A percentile compares a stretch with the other conserved stretches of the same genome.
These are phyloP conservation scores for Centropristis striata DNA, from an alignment of 2,113 vertebrate genomes.

Conservation along the genomic window DNA sequence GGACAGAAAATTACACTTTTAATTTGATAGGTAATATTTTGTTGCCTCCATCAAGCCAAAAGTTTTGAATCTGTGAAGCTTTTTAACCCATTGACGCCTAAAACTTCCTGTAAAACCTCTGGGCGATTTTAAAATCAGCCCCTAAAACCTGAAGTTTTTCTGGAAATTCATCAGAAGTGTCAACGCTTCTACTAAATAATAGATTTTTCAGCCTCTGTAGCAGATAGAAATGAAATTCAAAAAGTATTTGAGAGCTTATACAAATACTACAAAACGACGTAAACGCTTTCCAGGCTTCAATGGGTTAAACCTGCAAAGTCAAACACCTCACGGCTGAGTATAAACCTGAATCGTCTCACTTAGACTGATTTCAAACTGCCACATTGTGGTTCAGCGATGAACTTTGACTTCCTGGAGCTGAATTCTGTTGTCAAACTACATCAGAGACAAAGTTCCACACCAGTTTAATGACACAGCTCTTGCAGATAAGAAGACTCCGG, in stretches of 20 bases:
- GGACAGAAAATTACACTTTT: background rate
- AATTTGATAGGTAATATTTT: background rate
- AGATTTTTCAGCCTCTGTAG: too few species aligned
- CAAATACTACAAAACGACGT: too few species aligned
- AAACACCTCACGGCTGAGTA: background rate
- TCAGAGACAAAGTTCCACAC: background rate
- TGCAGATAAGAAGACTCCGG: slow-evolving; percentile 6
- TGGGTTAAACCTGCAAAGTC: too few species aligned
- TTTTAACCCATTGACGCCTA: background rate
- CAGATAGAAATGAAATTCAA: too few species aligned
- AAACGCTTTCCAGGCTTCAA: too few species aligned
- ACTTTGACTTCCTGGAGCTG: slow-evolving; percentile 6
- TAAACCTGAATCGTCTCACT: background rate
- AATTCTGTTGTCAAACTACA: background rate
- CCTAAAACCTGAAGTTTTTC: too few species aligned
- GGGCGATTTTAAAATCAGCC: too few species aligned
- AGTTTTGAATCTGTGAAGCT: slow-evolving; percentile 6
- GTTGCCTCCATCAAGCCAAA: background rate
- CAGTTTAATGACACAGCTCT: background rate
- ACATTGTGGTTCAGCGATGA: background rate
- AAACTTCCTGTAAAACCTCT: too few species aligned
- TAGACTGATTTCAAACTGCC: background rate
- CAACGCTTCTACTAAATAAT: too few species aligned
- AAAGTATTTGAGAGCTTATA: too few species aligned
- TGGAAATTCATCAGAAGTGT: too few species aligned